Evolutionary conservation across 1,140 invertebrate species (phyloP).

Genomic region (Nautilus pompilius): DNA sequence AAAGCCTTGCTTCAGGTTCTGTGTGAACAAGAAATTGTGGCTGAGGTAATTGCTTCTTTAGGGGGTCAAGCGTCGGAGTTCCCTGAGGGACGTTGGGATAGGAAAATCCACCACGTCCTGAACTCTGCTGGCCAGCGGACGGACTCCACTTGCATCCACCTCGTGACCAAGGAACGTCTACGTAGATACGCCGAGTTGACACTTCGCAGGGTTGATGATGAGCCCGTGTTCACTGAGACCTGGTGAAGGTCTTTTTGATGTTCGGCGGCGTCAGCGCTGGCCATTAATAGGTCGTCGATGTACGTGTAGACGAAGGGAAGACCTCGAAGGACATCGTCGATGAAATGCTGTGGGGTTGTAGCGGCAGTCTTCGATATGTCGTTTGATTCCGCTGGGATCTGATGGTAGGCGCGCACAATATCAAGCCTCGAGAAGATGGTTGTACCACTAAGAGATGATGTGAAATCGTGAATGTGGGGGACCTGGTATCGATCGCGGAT

Average conservation of each 20-base stretch:
- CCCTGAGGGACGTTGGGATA: constrained; percentile 30
- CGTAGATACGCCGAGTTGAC: constrained; percentile 4
- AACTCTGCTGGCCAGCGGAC: too few species aligned
- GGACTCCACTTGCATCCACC: too few species aligned
- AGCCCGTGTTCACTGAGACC: too few species aligned
- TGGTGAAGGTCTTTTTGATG: too few species aligned
- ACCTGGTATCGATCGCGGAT: constrained; percentile 27
- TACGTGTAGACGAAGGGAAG: too few species aligned
- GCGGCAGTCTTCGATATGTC: too few species aligned
- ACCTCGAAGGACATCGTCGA: constrained; percentile 1
- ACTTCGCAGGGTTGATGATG: too few species aligned
- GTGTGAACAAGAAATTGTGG: background rate
- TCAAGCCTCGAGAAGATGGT: constrained; percentile 2
- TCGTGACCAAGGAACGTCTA: too few species aligned
- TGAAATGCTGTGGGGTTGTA: background rate
- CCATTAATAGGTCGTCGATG: too few species aligned
- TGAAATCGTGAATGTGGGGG: background rate
- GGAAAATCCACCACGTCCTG: constrained; percentile 24
- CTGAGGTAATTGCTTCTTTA: background rate
- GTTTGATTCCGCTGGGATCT: background rate
- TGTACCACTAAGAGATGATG: background rate
- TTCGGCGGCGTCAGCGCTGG: constrained; percentile 20
- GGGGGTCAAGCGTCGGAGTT: constrained; percentile 49
- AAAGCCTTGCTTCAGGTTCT: background rate
- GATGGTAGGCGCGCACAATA: background rate